Evolutionary conservation across 2,797 vertebrate genomes (phyloP), one percentile per base, ranked within the genome.

Genomic region (Halcyon smyrnensis): DNA sequence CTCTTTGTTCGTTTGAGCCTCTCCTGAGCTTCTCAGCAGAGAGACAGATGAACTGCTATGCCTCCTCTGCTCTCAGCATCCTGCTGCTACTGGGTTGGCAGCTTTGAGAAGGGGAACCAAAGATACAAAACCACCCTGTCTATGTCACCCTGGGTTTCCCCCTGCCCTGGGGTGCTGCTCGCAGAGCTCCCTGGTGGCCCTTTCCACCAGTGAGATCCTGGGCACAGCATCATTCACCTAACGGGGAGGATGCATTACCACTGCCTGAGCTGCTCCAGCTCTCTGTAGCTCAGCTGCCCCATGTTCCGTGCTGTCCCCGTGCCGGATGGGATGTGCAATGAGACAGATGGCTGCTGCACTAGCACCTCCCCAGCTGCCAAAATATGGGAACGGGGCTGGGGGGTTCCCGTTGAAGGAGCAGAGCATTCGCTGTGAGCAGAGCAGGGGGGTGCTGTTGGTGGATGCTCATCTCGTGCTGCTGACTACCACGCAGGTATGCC

Each of bases 1-100:
- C 69, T 85, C 32, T 87, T 93, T 67, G 51, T 45, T 95, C 83
- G 51, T 71, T 85, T 69, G 65, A 45, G 56, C 48, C 68, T 90
- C 86, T 78, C 28, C 67, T 60, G 60, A 45, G 12, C 57, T 85
- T 67, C 56, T 84, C 57, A 87, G 60, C 30, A 70, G 76, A 70
- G 30, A 15, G 56, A 10, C 68, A 70, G 51, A 74, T n/a, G 43
- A 85, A 63, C 73, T 85, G 56, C 59, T 87, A 60, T 39, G 43
- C 68, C 70, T 91, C 6, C 6, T 90, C 48, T 0, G 0, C 43
- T 67, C 27, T 60, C 14, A 0, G 36, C 56, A 84, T 30, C 45
- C 27, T 64, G 20, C 43, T 53, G 71, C 17, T 77, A 12, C 51
- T 70, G 43, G 11, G 11, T 12, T 59, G n/a, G 60, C 79, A 80